A percentile compares a stretch with the other conserved stretches of the same genome.
These are phyloP conservation scores for Electrona antarctica DNA, from an alignment of 2,113 vertebrate genomes.

Conservation along the genomic window DNA sequence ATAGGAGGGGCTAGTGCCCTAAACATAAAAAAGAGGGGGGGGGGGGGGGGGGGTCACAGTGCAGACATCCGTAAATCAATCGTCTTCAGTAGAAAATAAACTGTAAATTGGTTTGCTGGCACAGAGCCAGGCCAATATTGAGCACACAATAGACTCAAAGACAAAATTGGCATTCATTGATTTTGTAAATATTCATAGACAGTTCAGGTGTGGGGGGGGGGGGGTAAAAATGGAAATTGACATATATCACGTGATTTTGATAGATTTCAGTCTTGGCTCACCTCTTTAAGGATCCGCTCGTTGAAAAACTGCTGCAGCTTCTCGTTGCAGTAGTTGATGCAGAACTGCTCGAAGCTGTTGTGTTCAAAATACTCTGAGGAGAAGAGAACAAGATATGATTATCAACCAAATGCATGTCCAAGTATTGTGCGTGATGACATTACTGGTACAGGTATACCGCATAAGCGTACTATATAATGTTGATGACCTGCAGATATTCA, in stretches of 20 bases:
- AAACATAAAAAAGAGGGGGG: no score
- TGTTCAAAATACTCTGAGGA: slow-evolving; percentile 97
- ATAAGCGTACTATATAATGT: no score
- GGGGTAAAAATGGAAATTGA: background rate
- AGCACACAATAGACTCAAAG: background rate
- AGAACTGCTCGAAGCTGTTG: slow-evolving; percentile 99
- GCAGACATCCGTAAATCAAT: no score
- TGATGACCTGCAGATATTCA: no score
- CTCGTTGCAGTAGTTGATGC: slow-evolving; percentile 99
- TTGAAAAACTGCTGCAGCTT: slow-evolving; percentile 99
- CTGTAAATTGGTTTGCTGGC: no score
- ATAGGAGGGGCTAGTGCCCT: no score
- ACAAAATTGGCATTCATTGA: background rate
- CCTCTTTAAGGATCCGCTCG: slow-evolving; percentile 98
- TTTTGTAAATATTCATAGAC: background rate
- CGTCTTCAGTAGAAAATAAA: no score
- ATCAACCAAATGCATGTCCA: background rate
- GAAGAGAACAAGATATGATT: background rate
- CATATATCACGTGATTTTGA: background rate
- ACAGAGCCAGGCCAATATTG: no score
- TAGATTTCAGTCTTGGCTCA: slow-evolving; percentile 61
- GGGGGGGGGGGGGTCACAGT: no score
- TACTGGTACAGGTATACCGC: no score
- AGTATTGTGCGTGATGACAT: no score
- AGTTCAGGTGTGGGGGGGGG: background rate